Percentiles rank a stretch among this genome's conserved stretches.
Evolutionary conservation across 2,797 vertebrate species (phyloP).

Genomic region (Gila robusta): DNA sequence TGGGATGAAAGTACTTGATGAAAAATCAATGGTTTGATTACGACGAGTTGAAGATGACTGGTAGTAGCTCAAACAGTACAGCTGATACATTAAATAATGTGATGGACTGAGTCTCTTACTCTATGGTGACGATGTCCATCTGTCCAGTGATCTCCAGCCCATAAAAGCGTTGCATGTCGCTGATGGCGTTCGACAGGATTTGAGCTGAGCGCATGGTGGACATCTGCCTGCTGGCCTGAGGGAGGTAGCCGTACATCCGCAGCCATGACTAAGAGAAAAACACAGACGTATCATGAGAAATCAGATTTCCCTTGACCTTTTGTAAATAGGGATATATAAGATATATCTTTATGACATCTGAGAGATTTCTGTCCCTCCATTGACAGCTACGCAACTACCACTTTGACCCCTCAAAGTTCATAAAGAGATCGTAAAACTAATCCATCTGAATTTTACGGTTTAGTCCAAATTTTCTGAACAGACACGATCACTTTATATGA

Average conservation of each 20-base stretch:
- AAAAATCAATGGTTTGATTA: constrained; percentile 8
- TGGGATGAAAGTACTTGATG: not conserved
- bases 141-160: constrained; percentile 89
- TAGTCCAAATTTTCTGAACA: too few species aligned
- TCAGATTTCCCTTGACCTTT: not conserved
- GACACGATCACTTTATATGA: too few species aligned
- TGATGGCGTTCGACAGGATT: constrained; percentile 87
- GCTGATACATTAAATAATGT: constrained; percentile 1
- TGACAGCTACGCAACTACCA: not conserved
- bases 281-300: constrained; percentile 28
- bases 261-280: constrained; percentile 61
- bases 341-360: too few species aligned
- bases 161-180: constrained; percentile 94
- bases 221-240: constrained; percentile 66
- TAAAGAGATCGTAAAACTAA: not conserved
- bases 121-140: constrained; percentile 84
- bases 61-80: not conserved
- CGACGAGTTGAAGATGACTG: not conserved
- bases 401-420: not conserved
- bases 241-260: constrained; percentile 54
- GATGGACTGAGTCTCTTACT: constrained; percentile 74
- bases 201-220: constrained; percentile 94
- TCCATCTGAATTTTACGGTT: not conserved
- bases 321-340: not conserved
- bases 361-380: not conserved